phyloP scores from a whole-genome alignment of 2,797 vertebrate genomes.

The Platyrinchus mystaceus region DNA sequence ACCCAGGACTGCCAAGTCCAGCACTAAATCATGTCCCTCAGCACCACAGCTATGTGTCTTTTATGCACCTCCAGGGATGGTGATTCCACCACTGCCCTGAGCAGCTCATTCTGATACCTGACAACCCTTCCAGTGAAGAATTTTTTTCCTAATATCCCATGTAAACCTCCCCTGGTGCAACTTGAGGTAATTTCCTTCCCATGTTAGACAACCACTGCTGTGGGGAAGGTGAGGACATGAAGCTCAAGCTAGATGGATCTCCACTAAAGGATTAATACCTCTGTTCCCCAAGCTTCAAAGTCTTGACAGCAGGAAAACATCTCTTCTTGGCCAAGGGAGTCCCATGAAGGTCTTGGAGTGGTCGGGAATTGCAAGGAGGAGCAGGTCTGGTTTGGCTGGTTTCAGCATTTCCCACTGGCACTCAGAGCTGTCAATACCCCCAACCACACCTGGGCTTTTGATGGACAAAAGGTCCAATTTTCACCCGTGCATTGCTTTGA shows the following conservation, averaged over 20 bases:
- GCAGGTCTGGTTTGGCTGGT: not conserved
- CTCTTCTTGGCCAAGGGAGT: not conserved
- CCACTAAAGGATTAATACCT: not conserved
- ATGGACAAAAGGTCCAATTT: not conserved
- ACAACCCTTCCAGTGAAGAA: not conserved
- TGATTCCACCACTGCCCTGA: not conserved
- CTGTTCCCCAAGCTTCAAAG: not conserved
- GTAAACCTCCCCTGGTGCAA: not conserved
- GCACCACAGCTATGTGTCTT: not conserved
- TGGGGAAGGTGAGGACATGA: not conserved
- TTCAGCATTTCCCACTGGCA: not conserved
- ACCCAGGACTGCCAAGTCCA: not conserved
- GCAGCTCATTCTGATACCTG: not conserved
- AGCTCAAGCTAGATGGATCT: not conserved
- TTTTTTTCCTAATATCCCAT: not conserved
- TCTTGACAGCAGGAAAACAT: not conserved
- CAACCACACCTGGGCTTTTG: not conserved
- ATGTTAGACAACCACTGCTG: fast-evolving
- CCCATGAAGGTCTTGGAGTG: not conserved
- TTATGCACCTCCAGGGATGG: not conserved
- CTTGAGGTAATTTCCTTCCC: not conserved
- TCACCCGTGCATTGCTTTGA: not conserved
- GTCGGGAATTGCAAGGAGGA: not conserved
- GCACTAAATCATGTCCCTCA: not conserved
- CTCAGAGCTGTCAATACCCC: not conserved